phyloP scores from a whole-genome alignment of 2,113 vertebrate genomes.

The Pygoscelis adeliae region DNA sequence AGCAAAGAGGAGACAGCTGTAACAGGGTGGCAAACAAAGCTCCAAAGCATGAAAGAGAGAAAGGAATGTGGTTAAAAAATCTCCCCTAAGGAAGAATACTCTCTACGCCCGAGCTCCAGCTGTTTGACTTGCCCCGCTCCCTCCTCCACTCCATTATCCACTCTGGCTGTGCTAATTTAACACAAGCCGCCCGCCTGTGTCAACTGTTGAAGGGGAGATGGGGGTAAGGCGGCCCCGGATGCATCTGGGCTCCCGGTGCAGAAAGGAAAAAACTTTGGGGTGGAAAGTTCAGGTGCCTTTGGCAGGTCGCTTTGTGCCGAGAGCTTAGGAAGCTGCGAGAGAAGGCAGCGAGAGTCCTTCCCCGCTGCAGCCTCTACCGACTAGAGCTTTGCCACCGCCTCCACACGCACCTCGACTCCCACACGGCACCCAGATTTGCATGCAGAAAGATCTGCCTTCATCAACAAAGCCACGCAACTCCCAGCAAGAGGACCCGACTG shows the following conservation, averaged over 20 bases:
- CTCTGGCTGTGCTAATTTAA: conserved; percentile 48
- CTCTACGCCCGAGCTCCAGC: conserved; percentile 17
- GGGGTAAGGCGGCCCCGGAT: neutral
- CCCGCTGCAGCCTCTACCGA: neutral
- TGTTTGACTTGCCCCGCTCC: conserved; percentile 54
- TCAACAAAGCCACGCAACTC: conserved; percentile 18
- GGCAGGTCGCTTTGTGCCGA: neutral
- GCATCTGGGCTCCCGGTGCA: neutral
- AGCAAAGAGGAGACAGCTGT: conserved; percentile 10
- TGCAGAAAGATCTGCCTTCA: conserved; percentile 6
- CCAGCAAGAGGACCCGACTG: neutral
- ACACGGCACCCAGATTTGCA: conserved; percentile 1
- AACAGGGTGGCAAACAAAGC: conserved; percentile 59
- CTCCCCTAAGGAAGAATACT: conserved; percentile 67
- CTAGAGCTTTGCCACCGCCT: neutral
- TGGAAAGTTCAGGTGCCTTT: conserved; percentile 52
- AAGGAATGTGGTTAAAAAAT: conserved; percentile 70
- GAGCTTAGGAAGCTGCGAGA: neutral
- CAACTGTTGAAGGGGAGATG: conserved; percentile 57
- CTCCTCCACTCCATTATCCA: conserved; percentile 64
- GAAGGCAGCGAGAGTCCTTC: neutral
- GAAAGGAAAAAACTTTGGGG: conserved; percentile 26
- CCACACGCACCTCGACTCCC: neutral
- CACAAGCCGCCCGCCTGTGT: conserved; percentile 28
- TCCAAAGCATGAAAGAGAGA: conserved; percentile 63